These are phyloP conservation scores for Oriolus oriolus DNA, from an alignment of 2,113 vertebrate genomes.

Conservation along the genomic window DNA sequence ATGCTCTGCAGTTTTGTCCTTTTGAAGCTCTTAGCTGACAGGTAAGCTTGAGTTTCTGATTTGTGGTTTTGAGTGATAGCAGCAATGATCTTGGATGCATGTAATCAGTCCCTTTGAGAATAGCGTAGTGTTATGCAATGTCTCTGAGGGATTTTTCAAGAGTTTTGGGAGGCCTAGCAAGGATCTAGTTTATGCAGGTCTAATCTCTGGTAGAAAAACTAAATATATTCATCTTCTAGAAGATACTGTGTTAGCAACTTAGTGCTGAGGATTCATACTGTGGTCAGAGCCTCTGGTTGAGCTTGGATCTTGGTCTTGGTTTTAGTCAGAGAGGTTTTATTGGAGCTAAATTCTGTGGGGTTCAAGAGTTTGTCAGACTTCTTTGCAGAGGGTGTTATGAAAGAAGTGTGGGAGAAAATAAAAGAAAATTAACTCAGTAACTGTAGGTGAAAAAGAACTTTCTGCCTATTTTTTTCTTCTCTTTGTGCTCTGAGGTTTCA, in stretches of 20 bases:
- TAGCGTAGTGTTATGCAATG: background rate
- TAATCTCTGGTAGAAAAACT: background rate
- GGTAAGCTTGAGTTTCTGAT: background rate
- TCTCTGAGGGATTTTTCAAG: background rate
- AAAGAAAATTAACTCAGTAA: background rate
- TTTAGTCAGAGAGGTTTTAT: background rate
- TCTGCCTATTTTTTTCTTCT: background rate
- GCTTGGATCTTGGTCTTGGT: background rate
- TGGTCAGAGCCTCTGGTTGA: background rate
- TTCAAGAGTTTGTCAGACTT: background rate
- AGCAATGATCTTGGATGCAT: background rate
- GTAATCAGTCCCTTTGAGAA: background rate
- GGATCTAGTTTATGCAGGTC: background rate
- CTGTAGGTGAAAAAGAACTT: background rate
- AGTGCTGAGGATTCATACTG: background rate
- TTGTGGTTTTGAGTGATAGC: background rate
- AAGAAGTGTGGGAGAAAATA: background rate
- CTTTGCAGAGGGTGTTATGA: background rate
- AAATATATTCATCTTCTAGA: background rate
- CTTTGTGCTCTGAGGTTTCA: background rate
- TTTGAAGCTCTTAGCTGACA: background rate
- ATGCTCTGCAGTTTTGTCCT: background rate
- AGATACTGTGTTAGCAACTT: background rate
- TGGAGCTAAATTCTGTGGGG: background rate
- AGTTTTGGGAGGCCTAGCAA: background rate